phyloP scores from a whole-genome alignment of 2,797 vertebrate species.

The Coluber constrictor region DNA sequence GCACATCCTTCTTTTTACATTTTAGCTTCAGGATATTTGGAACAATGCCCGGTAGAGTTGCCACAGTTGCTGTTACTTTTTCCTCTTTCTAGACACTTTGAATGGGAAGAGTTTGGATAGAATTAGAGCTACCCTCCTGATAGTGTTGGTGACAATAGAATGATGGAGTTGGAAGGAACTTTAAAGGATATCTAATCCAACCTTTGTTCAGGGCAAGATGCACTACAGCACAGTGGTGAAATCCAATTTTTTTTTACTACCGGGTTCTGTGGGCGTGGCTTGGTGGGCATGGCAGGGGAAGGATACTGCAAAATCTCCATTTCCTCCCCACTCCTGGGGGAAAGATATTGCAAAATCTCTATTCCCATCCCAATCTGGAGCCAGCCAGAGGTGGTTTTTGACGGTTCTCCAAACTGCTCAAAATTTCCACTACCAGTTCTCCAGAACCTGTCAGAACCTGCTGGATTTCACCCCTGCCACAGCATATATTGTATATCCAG shows the following conservation, averaged over 20 bases:
- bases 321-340: too few species aligned
- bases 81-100: neutral
- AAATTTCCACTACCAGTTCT: too few species aligned
- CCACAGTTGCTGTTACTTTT: neutral
- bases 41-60: neutral
- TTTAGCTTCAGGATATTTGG: constrained; percentile 21
- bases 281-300: too few species aligned
- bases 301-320: too few species aligned
- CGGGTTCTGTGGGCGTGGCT: too few species aligned
- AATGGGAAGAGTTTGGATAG: constrained; percentile 2
- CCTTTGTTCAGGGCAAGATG: neutral
- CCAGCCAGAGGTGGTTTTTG: too few species aligned
- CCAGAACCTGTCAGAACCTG: too few species aligned
- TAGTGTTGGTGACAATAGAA: neutral
- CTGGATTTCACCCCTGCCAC: neutral
- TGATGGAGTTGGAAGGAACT: neutral
- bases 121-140: neutral
- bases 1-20: neutral
- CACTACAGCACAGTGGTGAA: neutral
- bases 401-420: too few species aligned
- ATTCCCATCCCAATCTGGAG: too few species aligned
- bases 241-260: too few species aligned
- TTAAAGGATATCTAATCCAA: neutral
- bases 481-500: neutral
- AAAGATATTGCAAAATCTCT: too few species aligned